Conservation (phyloP, 2,888 invertebrate genomes). For the Macropis europaea region DNA sequence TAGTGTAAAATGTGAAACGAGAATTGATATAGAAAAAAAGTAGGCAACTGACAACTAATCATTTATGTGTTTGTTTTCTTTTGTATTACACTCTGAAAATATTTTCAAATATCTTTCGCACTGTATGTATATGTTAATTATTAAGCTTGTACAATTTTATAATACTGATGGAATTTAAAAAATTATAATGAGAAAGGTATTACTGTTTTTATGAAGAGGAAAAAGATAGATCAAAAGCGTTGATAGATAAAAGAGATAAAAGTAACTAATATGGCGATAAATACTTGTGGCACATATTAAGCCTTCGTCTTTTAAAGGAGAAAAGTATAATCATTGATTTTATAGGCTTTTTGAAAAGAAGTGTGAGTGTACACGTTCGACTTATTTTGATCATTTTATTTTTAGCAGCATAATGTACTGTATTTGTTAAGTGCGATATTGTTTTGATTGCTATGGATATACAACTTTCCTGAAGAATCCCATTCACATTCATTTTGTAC, state of each 20-base stretch:
- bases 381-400: constrained; percentile 57
- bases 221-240: constrained; percentile 26
- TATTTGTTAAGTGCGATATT: constrained; percentile 40
- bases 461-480: constrained; percentile 35
- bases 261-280: constrained; percentile 19
- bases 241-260: constrained; percentile 4
- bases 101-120: constrained; percentile 28
- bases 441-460: constrained; percentile 45
- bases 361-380: constrained; percentile 63
- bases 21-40: constrained; percentile 36
- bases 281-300: constrained; percentile 16
- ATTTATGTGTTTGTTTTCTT: constrained; percentile 17
- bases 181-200: constrained; percentile 13
- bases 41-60: constrained; percentile 24
- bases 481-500: constrained; percentile 30
- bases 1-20: constrained; percentile 30
- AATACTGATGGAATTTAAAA: constrained; percentile 24
- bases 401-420: constrained; percentile 59
- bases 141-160: constrained; percentile 46
- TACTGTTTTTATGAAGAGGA: constrained; percentile 26
- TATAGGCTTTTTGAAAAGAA: constrained; percentile 45
- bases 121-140: constrained; percentile 43
- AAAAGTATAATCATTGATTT: constrained; percentile 29
- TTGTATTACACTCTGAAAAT: constrained; percentile 18
- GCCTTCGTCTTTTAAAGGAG: constrained; percentile 9